phyloP scores from a whole-genome alignment of 2,888 invertebrate genomes.

The Cheilosia grossa region DNA sequence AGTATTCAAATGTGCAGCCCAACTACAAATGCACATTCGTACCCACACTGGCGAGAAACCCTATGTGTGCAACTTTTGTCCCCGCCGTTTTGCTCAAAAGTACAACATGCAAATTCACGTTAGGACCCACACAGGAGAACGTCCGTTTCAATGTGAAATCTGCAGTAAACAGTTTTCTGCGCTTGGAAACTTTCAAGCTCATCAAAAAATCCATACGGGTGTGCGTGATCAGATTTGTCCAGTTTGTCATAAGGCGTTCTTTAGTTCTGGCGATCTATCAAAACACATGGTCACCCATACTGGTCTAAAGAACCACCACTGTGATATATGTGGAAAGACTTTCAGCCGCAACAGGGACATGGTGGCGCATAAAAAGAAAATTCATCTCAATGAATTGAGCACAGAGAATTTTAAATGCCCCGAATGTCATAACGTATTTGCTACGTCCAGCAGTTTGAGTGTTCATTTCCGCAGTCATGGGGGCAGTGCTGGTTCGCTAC shows the following conservation, averaged over 20 bases:
- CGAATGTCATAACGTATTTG: slow-evolving; percentile 82
- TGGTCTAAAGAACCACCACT: slow-evolving; percentile 85
- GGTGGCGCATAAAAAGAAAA: slow-evolving; percentile 83
- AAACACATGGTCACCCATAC: slow-evolving; percentile 86
- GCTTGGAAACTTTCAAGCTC: slow-evolving; percentile 86
- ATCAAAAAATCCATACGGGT: slow-evolving; percentile 86
- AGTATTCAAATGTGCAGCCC: slow-evolving; percentile 86
- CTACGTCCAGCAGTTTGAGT: slow-evolving; percentile 81
- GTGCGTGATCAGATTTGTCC: slow-evolving; percentile 86
- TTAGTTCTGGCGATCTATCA: slow-evolving; percentile 86
- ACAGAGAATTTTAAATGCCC: slow-evolving; percentile 82
- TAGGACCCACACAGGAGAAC: slow-evolving; percentile 85
- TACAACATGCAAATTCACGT: slow-evolving; percentile 86
- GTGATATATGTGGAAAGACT: slow-evolving; percentile 85
- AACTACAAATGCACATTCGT: slow-evolving; percentile 86
- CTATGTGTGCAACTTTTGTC: slow-evolving; percentile 85
- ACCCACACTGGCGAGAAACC: slow-evolving; percentile 87
- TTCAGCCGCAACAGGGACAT: slow-evolving; percentile 86
- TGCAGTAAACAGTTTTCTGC: slow-evolving; percentile 87
- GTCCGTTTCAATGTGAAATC: slow-evolving; percentile 86
- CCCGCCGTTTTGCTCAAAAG: slow-evolving; percentile 86
- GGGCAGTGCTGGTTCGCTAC: slow-evolving; percentile 78
- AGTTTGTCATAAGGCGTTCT: slow-evolving; percentile 86
- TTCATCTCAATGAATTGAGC: slow-evolving; percentile 79
- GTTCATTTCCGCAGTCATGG: slow-evolving; percentile 82